Evolutionary conservation across 23 tunicate species (phyloP).

Genomic region (Ciona savignyi): DNA sequence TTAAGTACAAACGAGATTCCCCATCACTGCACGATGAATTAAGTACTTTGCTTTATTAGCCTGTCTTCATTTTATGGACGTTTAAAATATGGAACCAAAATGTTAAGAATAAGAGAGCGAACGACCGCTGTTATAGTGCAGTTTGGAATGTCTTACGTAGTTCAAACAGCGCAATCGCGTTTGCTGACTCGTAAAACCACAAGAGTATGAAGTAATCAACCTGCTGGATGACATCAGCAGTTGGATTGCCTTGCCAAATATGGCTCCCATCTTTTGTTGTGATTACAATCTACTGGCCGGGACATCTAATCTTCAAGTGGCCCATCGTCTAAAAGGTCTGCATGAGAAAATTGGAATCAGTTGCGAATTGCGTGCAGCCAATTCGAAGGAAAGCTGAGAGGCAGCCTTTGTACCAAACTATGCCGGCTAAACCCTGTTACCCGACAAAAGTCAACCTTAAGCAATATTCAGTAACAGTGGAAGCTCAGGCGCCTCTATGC

Average conservation of each 20-base stretch:
- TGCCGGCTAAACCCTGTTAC: neutral
- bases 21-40: too few species aligned
- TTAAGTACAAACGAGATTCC: too few species aligned
- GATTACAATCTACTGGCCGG: neutral
- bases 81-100: too few species aligned
- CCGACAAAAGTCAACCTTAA: neutral
- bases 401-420: neutral
- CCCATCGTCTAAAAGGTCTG: neutral
- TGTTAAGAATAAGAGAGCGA: too few species aligned
- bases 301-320: neutral
- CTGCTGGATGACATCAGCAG: neutral
- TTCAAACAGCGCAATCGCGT: neutral
- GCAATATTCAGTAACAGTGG: neutral
- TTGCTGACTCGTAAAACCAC: neutral
- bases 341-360: neutral
- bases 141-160: neutral
- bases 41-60: too few species aligned
- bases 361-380: slow-evolving; percentile 1
- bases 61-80: too few species aligned
- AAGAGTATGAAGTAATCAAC: neutral
- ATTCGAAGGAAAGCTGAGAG: neutral
- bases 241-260: neutral
- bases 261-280: neutral
- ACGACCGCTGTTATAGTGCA: neutral
- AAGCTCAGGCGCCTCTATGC: neutral